Evolutionary conservation across 2,888 invertebrate genomes (phyloP).

Genomic region (Pyrrhosoma nymphula): DNA sequence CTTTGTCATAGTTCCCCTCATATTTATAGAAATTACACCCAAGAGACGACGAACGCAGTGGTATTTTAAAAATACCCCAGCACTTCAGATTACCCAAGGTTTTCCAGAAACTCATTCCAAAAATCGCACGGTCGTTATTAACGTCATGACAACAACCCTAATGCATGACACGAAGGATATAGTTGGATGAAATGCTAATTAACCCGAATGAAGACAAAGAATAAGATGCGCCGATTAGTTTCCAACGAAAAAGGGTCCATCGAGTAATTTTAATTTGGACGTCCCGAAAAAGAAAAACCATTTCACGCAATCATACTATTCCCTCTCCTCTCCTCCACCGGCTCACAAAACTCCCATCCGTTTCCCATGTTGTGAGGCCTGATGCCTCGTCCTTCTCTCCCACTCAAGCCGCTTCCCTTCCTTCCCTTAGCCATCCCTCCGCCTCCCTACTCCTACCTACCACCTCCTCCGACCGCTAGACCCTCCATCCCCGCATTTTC

Average conservation of each 20-base stretch:
- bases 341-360: not conserved
- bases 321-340: not conserved
- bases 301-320: conserved; percentile 4
- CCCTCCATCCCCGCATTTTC: conserved; percentile 20
- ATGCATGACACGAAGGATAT: not conserved
- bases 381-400: not conserved
- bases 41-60: too few species aligned
- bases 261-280: not conserved
- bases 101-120: too few species aligned
- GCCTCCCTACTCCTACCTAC: not conserved
- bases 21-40: too few species aligned
- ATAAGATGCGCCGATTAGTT: conserved; percentile 22
- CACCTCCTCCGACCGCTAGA: not conserved
- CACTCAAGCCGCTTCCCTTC: not conserved
- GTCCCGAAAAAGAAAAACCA: not conserved
- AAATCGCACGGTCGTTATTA: too few species aligned
- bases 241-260: not conserved
- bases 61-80: too few species aligned
- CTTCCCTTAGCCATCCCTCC: not conserved
- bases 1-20: too few species aligned
- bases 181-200: not conserved
- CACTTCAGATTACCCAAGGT: too few species aligned
- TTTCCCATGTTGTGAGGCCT: not conserved
- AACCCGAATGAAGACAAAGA: not conserved
- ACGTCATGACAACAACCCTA: not conserved